Base-by-base conservation (phyloP, 2,113 vertebrate species). In the Ifrita kowaldi region DNA sequence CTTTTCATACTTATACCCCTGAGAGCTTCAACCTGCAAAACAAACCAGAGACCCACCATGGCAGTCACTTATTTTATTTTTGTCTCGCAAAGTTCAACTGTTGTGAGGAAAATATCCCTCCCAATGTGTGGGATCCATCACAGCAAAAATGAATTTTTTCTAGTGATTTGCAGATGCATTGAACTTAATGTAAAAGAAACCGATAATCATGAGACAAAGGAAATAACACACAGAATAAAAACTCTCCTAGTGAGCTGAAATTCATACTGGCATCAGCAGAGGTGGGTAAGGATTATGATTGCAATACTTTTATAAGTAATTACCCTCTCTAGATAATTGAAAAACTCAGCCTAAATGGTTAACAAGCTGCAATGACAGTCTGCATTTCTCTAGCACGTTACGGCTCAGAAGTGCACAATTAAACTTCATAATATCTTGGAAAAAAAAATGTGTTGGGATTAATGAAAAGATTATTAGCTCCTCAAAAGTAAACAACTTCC, bases 41-140 rank as follows among this genome's bases (percentile, higher is more conserved):
- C 22, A 69, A 80, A 77, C 2, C 5, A 33, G 37, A 92, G 22
- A 56, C 14, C 1, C 9, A 82, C 6, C 2, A 3, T 41, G 23
- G 6, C 7, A 76, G 50, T 10, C 32, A 7, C 13, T 46, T 27
- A 60, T 41, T 83, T 71, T 80, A 28, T 49, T 76, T 85, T 83
- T 52, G 7, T 71, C 27, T 64, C 13, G 9, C 1, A 11, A 22
- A 73, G 6, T 65, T 83, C 0, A 0, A 7, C 26, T n/a, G 5
- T 42, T 82, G 9, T 35, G 35, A 71, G 35, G 16, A 76, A 80
- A 50, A 27, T 12, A 42, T 35, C 49, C n/a, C n/a, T n/a, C n/a
- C n/a, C n/a, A n/a, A n/a, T n/a, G n/a, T 2, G 1, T 4, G 7
- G 11, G 37, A 81, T 23, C 5, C 52, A 56, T 19, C 39, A 22